Conservation (phyloP, 2,888 invertebrate genomes). For the Apeira syringaria region DNA sequence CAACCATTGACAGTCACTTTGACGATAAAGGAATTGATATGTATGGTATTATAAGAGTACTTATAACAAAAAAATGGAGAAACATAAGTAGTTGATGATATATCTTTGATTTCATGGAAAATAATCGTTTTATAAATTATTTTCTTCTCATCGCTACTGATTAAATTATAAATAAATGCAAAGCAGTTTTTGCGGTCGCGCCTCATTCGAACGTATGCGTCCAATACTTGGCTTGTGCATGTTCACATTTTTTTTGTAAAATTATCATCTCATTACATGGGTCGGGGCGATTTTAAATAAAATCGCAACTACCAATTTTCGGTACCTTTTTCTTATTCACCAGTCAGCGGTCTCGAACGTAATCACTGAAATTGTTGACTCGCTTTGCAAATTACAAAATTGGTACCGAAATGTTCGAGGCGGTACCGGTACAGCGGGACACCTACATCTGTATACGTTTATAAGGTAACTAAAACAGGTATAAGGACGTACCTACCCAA, state of each 20-base stretch:
- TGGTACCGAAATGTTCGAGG: slow-evolving; percentile 53
- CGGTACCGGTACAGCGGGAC: slow-evolving; percentile 41
- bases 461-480: slow-evolving; percentile 40
- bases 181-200: slow-evolving; percentile 10
- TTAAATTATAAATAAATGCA: neutral
- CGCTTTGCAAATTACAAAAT: slow-evolving; percentile 76
- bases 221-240: too few relatives aligned
- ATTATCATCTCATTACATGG: slow-evolving; percentile 69
- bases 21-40: slow-evolving; percentile 9
- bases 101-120: neutral
- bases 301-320: slow-evolving; percentile 51
- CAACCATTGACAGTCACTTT: slow-evolving; percentile 12
- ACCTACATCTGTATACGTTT: slow-evolving; percentile 32
- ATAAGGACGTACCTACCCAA: slow-evolving; percentile 52
- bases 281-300: slow-evolving; percentile 53
- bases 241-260: slow-evolving; percentile 44
- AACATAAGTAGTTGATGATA: neutral
- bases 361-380: slow-evolving; percentile 74
- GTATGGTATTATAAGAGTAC: neutral
- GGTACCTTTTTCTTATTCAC: slow-evolving; percentile 54
- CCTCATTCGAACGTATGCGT: slow-evolving; percentile 19
- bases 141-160: too few relatives aligned
- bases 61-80: neutral
- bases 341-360: slow-evolving; percentile 53
- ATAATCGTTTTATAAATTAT: too few relatives aligned